A percentile compares a stretch with the other conserved stretches of the same genome.
Conservation (phyloP, 2,888 invertebrate species). For the Holacanthella duospinosa region DNA sequence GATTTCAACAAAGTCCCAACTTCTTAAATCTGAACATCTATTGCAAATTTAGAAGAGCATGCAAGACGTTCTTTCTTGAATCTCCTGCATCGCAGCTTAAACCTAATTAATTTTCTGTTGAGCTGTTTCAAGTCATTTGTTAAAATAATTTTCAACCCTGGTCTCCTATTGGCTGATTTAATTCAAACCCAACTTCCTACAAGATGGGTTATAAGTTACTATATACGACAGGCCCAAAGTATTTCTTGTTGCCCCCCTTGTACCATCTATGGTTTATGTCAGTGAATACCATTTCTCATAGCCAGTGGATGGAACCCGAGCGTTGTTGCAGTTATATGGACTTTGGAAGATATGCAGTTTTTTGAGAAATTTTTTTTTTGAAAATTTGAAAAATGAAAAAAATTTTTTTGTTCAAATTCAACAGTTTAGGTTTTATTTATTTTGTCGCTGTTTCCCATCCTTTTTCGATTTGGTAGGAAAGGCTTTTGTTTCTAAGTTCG, state of each 20-base stretch:
- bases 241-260: not conserved
- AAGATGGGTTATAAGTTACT: not conserved
- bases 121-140: not conserved
- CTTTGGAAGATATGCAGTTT: not conserved
- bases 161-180: not conserved
- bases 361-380: no score
- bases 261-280: not conserved
- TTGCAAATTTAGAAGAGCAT: not conserved
- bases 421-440: not conserved
- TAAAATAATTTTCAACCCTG: not conserved
- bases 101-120: not conserved
- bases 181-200: not conserved
- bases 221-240: not conserved
- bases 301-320: not conserved
- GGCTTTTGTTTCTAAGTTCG: not conserved
- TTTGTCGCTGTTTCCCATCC: not conserved
- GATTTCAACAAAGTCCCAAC: not conserved
- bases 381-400: no score
- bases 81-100: not conserved
- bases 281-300: not conserved
- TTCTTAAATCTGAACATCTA: not conserved
- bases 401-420: not conserved
- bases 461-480: not conserved
- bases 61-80: not conserved
- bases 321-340: not conserved